Conservation (phyloP, 2,113 vertebrate genomes). For the Myiagra hebetior region DNA sequence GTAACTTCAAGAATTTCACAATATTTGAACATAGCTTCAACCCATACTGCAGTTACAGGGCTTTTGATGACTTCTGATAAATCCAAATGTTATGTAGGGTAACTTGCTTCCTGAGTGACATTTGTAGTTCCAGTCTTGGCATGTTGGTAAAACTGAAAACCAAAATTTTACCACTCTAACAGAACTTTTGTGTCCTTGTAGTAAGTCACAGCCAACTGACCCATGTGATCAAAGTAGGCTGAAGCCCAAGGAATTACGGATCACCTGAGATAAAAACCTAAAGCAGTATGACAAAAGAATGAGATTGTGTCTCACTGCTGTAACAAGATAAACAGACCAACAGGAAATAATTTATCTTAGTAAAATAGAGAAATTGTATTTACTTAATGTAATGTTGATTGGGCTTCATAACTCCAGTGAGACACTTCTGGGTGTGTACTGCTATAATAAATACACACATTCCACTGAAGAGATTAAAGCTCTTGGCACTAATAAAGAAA, state of each 20-base stretch:
- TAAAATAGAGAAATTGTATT: neutral
- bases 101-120: neutral
- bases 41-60: neutral
- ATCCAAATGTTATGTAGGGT: neutral
- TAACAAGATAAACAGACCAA: neutral
- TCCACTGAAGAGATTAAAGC: neutral
- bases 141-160: neutral
- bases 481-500: neutral
- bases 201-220: neutral
- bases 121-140: neutral
- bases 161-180: neutral
- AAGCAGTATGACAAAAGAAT: neutral
- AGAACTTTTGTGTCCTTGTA: neutral
- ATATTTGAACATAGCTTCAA: neutral
- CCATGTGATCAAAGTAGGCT: neutral
- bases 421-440: slow-evolving; percentile 9
- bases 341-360: neutral
- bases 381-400: neutral
- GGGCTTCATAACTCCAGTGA: neutral
- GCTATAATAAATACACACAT: neutral
- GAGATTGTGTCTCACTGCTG: neutral
- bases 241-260: neutral
- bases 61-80: neutral
- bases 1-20: neutral
- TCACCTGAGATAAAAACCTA: neutral